Base-by-base conservation (phyloP, 2,113 vertebrate genomes). In the Phoxinus phoxinus region DNA sequence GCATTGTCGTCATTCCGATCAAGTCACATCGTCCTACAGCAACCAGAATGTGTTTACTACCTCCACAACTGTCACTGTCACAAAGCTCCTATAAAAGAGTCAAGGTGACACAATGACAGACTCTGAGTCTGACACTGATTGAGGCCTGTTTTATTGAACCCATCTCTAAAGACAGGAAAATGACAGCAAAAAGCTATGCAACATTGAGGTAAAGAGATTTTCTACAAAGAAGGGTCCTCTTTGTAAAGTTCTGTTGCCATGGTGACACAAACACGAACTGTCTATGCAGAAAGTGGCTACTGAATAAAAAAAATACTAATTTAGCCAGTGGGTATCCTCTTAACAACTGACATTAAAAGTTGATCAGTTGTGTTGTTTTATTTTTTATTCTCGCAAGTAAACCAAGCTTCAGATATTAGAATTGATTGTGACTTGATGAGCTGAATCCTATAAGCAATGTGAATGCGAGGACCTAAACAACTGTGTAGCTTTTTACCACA, bases 211-310 rank as follows among this genome's bases (percentile, higher is more conserved):
- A 88, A 88, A 72, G 80, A 91, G 61, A 53, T 78, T 86, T 88
- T 90, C 91, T 85, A 91, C 89, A 86, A 85, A 90, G 85, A 88
- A 86, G 78, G 83, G 30, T 27, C 83, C 87, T 74, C 86, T 90
- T 88, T 92, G 90, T 91, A 91, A 93, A 86, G 69, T 65, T 53
- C 89, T 84, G 94, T 94, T 91, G 44, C 93, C 91, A 93, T 93
- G 91, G 92, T 48, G 92, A 94, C 92, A 84, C 88, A 89, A 92
- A 93, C 88, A 90, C 85, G 41, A 27, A 91, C 87, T 91, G 90
- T 88, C 90, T 77, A 69, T 85, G 25, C 56, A 51, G 21, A 83
- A 67, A 83, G 30, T 9, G 21, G 46, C 81, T 21, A 13, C 9
- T 13, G 23, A 56, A 83, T 67, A 75, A 84, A 85, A n/a, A 86